These are phyloP conservation scores for Sorex maritimensis DNA, from an alignment of 2,797 vertebrate species.

Conservation along the genomic window DNA sequence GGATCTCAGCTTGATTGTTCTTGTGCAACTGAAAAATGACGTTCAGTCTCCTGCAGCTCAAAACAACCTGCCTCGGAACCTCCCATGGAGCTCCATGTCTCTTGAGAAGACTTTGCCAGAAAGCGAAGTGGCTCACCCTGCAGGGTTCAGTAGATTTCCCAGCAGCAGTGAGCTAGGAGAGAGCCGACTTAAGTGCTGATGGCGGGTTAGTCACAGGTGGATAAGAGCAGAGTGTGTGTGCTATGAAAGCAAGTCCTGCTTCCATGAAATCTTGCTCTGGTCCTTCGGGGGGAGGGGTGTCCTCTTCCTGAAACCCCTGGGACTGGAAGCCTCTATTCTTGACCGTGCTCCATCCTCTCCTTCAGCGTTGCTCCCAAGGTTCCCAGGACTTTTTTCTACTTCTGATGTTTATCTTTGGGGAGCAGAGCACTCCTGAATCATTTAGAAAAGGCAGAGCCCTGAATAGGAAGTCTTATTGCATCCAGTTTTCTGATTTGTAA, in stretches of 20 bases:
- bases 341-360: neutral
- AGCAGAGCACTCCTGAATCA: neutral
- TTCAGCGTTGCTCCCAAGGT: neutral
- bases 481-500: neutral
- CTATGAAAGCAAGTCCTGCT: neutral
- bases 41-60: neutral
- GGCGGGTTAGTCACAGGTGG: neutral
- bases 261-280: too few species aligned
- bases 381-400: neutral
- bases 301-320: neutral
- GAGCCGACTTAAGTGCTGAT: neutral
- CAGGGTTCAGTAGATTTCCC: neutral
- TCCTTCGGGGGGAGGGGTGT: neutral
- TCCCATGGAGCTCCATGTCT: neutral
- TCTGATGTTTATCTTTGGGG: neutral
- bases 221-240: neutral
- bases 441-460: neutral
- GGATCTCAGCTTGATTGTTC: neutral
- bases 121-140: neutral
- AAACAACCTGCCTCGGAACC: neutral
- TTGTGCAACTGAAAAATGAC: neutral
- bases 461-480: neutral
- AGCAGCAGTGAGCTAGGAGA: neutral
- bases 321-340: neutral
- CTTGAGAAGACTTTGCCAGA: conserved; percentile 1